Evolutionary conservation across 2,888 invertebrate species (phyloP), one percentile per base, ranked within the genome.

Genomic region (Drosophila testacea): DNA sequence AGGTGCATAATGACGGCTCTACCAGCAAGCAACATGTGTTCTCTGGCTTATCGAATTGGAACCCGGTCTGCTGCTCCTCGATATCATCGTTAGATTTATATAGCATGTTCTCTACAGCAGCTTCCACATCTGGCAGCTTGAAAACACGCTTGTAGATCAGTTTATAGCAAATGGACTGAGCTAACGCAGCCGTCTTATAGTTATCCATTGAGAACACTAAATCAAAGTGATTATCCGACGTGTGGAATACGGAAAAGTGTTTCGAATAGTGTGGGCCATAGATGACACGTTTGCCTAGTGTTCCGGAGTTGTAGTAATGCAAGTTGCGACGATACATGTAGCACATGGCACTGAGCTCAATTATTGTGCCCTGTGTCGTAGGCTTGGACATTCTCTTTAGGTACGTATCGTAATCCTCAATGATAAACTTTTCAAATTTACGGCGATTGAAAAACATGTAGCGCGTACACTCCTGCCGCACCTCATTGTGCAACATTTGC

Each of bases 201-300:
- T 95, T 95, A 56, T 95, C 94, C 91, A 95, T 95, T 7, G 95
- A 94, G 90, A 96, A 96, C 28, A 98, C 95, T 50, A 95, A 95
- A 93, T 98, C 98, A 93, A 96, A 97, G 91, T 97, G 97, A 85
- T 95, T 95, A 11, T 94, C 94, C 6, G 93, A 93, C 44, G 94
- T 81, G 51, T 89, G 89, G 93, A 93, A 92, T 93, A 95, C 69
- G 93, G 90, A 74, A 92, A 92, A 79, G 87, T 86, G 61, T 62
- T 90, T 54, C 65, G 66, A 55, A 56, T 75, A 91, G 6, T 77
- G 61, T 2, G 79, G 76, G 32, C 91, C 90, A n/a, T 91, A 86
- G 3, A 89, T 83, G 66, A 93, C 88, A 51, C 84, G 85, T 7
- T 90, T 88, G 28, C 92, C 89, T 65, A 92, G 90, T 57, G 92